Conservation (phyloP, 30 jellyfish, hydroid and myxozoan species). For the Aurelia coerulea region DNA sequence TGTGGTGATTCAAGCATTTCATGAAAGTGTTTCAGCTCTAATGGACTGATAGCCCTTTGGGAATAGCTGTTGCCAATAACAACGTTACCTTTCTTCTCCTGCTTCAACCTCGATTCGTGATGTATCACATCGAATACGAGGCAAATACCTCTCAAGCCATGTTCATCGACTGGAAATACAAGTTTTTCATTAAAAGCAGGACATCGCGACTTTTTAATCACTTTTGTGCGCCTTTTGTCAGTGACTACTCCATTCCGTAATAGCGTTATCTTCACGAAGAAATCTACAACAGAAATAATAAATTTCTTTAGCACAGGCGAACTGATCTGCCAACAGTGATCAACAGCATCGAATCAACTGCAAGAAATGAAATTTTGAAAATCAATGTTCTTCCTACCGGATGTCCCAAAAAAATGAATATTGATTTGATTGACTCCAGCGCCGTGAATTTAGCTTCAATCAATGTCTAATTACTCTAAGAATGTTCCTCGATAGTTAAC, state of each 20-base stretch:
- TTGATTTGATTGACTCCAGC: too few relatives aligned
- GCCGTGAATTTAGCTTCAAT: too few relatives aligned
- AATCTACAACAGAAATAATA: conserved; percentile 48
- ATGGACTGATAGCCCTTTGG: conserved; percentile 75
- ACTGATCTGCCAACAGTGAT: too few relatives aligned
- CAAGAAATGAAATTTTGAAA: too few relatives aligned
- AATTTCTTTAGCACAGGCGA: not conserved
- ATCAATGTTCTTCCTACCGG: too few relatives aligned
- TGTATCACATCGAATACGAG: conserved; percentile 87
- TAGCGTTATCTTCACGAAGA: conserved; percentile 82
- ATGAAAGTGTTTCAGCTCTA: conserved; percentile 88
- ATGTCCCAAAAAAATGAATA: too few relatives aligned
- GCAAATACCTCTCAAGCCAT: conserved; percentile 70
- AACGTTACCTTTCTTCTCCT: conserved; percentile 84
- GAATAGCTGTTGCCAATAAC: conserved; percentile 75
- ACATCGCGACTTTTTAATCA: conserved; percentile 74
- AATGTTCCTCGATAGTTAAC: too few relatives aligned
- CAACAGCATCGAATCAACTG: too few relatives aligned
- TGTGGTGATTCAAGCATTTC: conserved; percentile 93
- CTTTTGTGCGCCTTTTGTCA: conserved; percentile 90
- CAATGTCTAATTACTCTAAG: too few relatives aligned
- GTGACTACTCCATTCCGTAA: conserved; percentile 61
- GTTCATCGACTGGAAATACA: conserved; percentile 86
- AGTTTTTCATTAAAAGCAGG: conserved; percentile 96
- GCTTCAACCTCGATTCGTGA: conserved; percentile 85